Percentiles rank a stretch among this genome's conserved stretches.
Evolutionary conservation across 2,113 vertebrate species (phyloP).

Genomic region (Pionites leucogaster): DNA sequence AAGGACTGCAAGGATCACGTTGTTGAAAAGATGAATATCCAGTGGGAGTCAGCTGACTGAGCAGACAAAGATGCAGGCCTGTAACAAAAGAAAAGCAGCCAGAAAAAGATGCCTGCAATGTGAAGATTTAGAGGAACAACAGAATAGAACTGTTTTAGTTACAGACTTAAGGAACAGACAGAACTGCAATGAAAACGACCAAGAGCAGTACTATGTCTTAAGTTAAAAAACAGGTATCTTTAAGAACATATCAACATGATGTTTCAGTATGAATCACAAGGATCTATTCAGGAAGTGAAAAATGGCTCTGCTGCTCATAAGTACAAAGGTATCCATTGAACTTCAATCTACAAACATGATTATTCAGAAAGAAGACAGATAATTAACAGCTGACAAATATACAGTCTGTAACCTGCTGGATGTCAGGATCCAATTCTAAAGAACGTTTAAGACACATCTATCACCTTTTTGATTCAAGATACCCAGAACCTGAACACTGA

Average conservation of each 20-base stretch:
- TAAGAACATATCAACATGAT: neutral
- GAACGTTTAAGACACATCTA: neutral
- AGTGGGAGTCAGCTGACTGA: neutral
- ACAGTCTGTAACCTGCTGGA: neutral
- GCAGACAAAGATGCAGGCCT: neutral
- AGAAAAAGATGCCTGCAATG: neutral
- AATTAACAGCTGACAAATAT: neutral
- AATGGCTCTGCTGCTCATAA: neutral
- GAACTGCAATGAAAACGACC: neutral
- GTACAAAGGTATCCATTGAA: neutral
- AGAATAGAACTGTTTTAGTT: neutral
- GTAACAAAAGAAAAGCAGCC: neutral
- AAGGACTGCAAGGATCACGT: neutral
- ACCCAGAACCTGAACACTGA: neutral
- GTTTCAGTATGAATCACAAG: neutral
- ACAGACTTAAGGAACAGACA: neutral
- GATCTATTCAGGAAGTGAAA: neutral
- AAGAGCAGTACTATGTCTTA: neutral
- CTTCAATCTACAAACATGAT: fast-evolving
- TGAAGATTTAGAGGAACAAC: neutral
- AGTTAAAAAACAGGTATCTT: neutral
- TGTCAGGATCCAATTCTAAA: neutral
- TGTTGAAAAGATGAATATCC: neutral
- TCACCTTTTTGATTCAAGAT: neutral
- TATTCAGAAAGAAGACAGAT: neutral